Conservation (phyloP, 2,113 vertebrate species). For the Mola mola region DNA sequence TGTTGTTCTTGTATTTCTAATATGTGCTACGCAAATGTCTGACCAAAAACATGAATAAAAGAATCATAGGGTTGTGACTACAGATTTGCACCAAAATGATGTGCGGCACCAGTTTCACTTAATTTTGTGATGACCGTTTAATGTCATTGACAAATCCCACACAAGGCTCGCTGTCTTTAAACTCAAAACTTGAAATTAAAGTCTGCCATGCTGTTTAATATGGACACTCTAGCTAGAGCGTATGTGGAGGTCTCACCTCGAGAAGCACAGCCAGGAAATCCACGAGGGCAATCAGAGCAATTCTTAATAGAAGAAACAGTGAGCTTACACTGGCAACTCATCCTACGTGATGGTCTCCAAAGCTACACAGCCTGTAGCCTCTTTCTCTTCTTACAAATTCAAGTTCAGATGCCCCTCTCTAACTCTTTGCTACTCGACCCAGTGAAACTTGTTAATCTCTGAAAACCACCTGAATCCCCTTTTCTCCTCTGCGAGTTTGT, state of each 20-base stretch:
- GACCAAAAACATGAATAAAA: no score
- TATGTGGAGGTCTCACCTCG: constrained; percentile 11
- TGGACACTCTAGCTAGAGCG: neutral
- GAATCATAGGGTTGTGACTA: neutral
- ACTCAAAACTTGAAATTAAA: no score
- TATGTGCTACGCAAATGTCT: no score
- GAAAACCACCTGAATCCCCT: constrained; percentile 47
- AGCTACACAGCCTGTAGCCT: constrained; percentile 6
- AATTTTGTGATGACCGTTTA: neutral
- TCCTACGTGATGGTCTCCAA: neutral
- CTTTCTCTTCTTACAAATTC: constrained; percentile 23
- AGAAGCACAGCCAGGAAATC: constrained; percentile 9
- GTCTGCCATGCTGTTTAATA: no score
- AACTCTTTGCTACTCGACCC: constrained; percentile 35
- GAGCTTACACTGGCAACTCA: no score
- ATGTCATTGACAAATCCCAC: neutral
- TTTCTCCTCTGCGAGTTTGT: constrained; percentile 43
- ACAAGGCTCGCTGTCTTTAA: neutral
- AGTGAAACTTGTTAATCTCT: constrained; percentile 55
- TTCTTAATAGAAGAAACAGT: neutral
- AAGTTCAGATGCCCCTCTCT: constrained; percentile 20
- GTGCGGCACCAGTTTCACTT: neutral
- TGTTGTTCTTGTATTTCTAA: no score
- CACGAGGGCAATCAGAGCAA: neutral
- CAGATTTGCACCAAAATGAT: neutral